Percentiles rank a stretch among this genome's conserved stretches.
Conservation (phyloP, 2,888 invertebrate species). For the Rotaria magnacalcarata region DNA sequence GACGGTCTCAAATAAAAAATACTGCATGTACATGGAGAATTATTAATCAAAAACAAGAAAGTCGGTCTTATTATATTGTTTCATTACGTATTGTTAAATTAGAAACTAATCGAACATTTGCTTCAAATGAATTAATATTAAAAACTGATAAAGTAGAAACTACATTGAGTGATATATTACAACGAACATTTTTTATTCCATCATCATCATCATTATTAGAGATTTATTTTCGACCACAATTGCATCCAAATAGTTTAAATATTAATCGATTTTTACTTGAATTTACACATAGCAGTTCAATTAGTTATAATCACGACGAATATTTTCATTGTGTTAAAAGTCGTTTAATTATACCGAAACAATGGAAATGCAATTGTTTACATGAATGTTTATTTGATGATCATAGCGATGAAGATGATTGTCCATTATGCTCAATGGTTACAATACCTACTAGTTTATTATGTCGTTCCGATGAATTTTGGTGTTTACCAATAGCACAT, state of each 20-base stretch:
- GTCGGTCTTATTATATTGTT: background rate
- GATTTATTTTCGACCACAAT: background rate
- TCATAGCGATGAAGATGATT: background rate
- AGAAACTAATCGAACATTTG: background rate
- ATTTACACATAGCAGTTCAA: background rate
- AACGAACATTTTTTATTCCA: background rate
- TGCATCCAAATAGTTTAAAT: background rate
- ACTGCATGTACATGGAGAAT: background rate
- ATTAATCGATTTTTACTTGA: constrained; percentile 1
- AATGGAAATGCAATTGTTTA: constrained; percentile 34
- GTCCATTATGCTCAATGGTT: background rate
- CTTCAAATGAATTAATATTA: background rate
- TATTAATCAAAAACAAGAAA: background rate
- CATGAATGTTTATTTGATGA: background rate
- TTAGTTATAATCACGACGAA: background rate
- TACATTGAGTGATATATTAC: background rate
- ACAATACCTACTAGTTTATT: background rate
- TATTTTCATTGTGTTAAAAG: background rate
- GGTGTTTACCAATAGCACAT: constrained; percentile 32
- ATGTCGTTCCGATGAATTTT: background rate
- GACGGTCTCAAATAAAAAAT: background rate
- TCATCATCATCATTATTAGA: background rate
- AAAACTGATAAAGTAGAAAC: background rate
- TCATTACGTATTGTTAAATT: background rate
- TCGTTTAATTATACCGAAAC: background rate